Base-by-base conservation (phyloP, 2,888 invertebrate genomes). In the Eupithecia insigniata region DNA sequence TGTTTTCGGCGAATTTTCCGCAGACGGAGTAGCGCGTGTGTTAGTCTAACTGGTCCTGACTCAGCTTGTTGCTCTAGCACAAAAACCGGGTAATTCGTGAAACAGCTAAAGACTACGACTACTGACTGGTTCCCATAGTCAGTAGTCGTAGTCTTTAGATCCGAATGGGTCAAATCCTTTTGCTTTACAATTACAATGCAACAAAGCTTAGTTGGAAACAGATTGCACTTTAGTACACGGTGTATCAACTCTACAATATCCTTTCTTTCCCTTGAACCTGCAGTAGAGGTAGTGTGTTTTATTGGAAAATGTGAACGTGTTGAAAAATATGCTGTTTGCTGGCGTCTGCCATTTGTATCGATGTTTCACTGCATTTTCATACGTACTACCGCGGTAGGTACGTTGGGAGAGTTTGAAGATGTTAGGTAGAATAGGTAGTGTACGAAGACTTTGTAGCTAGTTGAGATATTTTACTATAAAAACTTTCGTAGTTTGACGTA, bases 241-340 rank as follows among this genome's bases (percentile, higher is more conserved):
- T 26, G 26, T 26, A 55, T n/a, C 51, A 55, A 14, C 26, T 22
- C 55, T 36, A n/a, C 30, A 65, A 60, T 72, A 72, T 68, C 66
- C 10, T 69, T 10, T 1, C 60, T 18, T 51, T 60, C n/a, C 26
- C 7, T 51, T 51, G 46, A 68, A 69, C 69, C 68, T 72, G 72
- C 65, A 65, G 43, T 18, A 1, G 5, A 5, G 43, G 36, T 67
- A 71, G n/a, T n/a, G n/a, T 67, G 64, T 64, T 65, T 60, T 71
- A 68, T 65, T 68, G 71, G n/a, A 71, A 22, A 68, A 71, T 65
- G 65, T 69, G 66, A 69, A 66, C 72, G 60, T 69, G 60, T 69
- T 66, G 58, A 58, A 39, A 69, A 72, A 69, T 69, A 72, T 69
- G 67, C 58, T 65, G 26, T 55, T 55, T 55, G 12, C 18, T 65